These are phyloP conservation scores for Melanotaenia trifasciata DNA, from an alignment of 2,797 vertebrate species.

Conservation along the genomic window DNA sequence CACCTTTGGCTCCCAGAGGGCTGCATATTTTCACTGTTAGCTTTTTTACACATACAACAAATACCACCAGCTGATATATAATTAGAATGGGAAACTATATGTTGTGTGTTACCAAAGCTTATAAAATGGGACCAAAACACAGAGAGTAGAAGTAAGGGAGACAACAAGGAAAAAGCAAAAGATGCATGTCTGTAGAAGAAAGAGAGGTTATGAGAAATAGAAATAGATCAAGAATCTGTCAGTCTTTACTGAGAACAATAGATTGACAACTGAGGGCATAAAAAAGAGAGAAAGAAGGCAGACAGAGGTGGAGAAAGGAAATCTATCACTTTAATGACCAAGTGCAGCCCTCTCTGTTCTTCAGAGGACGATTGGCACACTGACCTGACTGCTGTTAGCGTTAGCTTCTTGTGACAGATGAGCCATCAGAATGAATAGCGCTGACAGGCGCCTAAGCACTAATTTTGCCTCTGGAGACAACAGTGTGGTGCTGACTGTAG, in stretches of 20 bases:
- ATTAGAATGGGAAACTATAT: constrained; percentile 40
- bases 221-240: constrained; percentile 34
- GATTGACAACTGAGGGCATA: constrained; percentile 59
- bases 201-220: constrained; percentile 7
- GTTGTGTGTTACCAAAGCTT: constrained; percentile 20
- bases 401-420: constrained; percentile 68
- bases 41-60: constrained; percentile 72
- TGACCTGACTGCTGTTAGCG: constrained; percentile 72
- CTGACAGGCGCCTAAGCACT: constrained; percentile 63
- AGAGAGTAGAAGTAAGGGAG: constrained; percentile 15
- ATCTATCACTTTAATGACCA: constrained; percentile 79
- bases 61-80: constrained; percentile 60
- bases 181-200: constrained; percentile 10
- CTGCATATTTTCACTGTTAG: constrained; percentile 50
- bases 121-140: constrained; percentile 33
- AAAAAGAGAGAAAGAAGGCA: constrained; percentile 45
- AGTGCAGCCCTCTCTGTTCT: constrained; percentile 68
- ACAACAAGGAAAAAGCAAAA: constrained; percentile 22
- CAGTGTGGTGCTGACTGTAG: constrained; percentile 21
- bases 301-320: constrained; percentile 52
- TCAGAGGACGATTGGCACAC: constrained; percentile 68
- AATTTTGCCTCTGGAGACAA: constrained; percentile 59
- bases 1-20: constrained; percentile 63
- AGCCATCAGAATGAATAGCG: constrained; percentile 53
- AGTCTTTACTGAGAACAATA: constrained; percentile 19